Evolutionary conservation across 2,888 invertebrate genomes (phyloP), one percentile per base, ranked within the genome.

Genomic region (Ceriagrion tenellum): DNA sequence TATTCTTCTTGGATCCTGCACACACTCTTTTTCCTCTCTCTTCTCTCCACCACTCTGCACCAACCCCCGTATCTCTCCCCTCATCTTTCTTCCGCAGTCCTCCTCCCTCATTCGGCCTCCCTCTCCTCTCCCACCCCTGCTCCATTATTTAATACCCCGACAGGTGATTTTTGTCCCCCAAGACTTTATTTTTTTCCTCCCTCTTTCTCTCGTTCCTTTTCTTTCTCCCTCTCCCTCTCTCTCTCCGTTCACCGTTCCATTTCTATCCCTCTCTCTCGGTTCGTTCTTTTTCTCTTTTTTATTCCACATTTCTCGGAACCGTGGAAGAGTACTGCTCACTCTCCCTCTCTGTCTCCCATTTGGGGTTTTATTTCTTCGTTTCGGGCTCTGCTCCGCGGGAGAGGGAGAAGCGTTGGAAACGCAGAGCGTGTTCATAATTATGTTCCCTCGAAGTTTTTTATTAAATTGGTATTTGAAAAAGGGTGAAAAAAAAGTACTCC

Each of bases 131-230:
- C 30, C 74, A 6, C 13, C 81, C 81, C 35, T 81, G 81, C 81
- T 81, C 81, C 81, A 81, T 81, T 81, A 81, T 81, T 81, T 81
- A 81, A 81, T 35, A 81, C 35, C 81, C 81, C 12, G 81, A 35
- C 81, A 81, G 81, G 81, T 81, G 81, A 81, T 81, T 81, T 81
- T 81, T 81, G 81, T 81, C 35, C 35, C 81, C 13, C 81, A 81
- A 69, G 30, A 81, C 30, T 35, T 81, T 35, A 81, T 81, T 81
- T 35, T 81, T 81, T 81, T 0, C 30, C 30, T 3, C 30, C 12
- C 18, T 35, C n/a, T 81, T 16, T 16, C 35, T 30, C 81, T 81
- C 23, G 26, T 35, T 18, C 26, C 16, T 16, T 35, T 35, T 81
- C 26, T 26, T 10, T 30, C 30, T 4, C 30, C 30, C 30, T 16